Evolutionary conservation across 2,113 vertebrate species (phyloP).

Genomic region (Gymnobelideus leadbeateri): DNA sequence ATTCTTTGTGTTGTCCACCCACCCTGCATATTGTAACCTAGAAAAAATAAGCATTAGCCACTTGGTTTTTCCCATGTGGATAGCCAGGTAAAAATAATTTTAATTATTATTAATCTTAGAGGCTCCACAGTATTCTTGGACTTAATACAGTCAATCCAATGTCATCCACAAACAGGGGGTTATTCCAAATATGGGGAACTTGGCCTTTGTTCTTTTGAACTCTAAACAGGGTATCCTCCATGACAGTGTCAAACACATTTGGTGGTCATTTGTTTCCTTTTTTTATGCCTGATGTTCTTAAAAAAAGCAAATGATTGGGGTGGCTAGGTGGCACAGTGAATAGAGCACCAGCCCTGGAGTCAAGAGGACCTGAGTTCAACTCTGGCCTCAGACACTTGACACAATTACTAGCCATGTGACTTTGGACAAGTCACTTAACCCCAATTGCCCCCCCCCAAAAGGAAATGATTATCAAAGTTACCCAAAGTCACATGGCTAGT

Average conservation of each 20-base stretch:
- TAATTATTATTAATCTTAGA: neutral
- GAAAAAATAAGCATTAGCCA: neutral
- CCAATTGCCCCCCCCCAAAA: neutral
- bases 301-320: neutral
- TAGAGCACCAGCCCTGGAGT: too few relatives aligned
- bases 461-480: neutral
- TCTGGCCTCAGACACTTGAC: too few relatives aligned
- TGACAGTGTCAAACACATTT: neutral
- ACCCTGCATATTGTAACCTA: neutral
- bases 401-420: too few relatives aligned
- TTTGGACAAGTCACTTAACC: too few relatives aligned
- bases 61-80: neutral
- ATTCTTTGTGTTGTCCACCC: neutral
- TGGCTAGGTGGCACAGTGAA: too few relatives aligned
- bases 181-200: neutral
- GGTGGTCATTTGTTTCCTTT: neutral
- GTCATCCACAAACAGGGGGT: neutral
- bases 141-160: neutral
- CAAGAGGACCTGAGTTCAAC: too few relatives aligned
- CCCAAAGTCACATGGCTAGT: too few relatives aligned
- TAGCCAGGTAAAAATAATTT: neutral
- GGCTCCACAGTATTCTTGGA: neutral
- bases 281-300: neutral
- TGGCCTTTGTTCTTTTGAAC: neutral
- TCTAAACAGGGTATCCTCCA: neutral